Evolutionary conservation across 2,888 invertebrate genomes (phyloP), one percentile per base, ranked within the genome.

Genomic region (Osmoderma eremita): DNA sequence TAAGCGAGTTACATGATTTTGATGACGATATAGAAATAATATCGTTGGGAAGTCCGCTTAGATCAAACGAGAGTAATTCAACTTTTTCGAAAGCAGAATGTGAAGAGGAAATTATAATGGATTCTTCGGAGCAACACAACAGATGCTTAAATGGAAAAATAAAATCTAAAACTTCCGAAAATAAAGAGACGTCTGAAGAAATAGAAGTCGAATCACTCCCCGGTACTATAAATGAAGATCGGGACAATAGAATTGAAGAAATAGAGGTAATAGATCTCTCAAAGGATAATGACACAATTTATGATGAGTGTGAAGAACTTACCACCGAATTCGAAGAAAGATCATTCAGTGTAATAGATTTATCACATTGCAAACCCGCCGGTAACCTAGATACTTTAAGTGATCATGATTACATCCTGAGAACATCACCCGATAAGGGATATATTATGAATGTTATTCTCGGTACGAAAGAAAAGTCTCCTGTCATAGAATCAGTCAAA

Each of bases 331-430:
- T 50, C 15, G 51, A n/a, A 15, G 61, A 50, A 18, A 67, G 54
- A 36, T 22, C 41, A 1, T 68, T 65, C 18, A 56, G 20, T 24
- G 18, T 67, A 6, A 67, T 64, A 18, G 67, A 65, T 45, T 68
- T 65, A 51, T 68, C 68, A 22, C 63, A 67, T 50, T 49, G 48
- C 45, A 48, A 58, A 36, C 5, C n/a, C n/a, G n/a, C 48, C 5
- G 36, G 8, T 8, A 51, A 17, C 42, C 50, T 36, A 22, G 54
- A 64, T 39, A 51, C 45, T 1, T 48, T 63, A 61, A 58, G 50
- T 10, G 68, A 68, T n/a, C 68, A 68, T 24, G 51, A 64, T 45
- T 68, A 68, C 39, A 65, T 51, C 4, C n/a, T 50, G 10, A 64
- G 41, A 36, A 12, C 53, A 0, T 53, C 24, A 3, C 12, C 24